phyloP scores from a whole-genome alignment of 2,888 invertebrate species.

The Cyclophora albipunctata region DNA sequence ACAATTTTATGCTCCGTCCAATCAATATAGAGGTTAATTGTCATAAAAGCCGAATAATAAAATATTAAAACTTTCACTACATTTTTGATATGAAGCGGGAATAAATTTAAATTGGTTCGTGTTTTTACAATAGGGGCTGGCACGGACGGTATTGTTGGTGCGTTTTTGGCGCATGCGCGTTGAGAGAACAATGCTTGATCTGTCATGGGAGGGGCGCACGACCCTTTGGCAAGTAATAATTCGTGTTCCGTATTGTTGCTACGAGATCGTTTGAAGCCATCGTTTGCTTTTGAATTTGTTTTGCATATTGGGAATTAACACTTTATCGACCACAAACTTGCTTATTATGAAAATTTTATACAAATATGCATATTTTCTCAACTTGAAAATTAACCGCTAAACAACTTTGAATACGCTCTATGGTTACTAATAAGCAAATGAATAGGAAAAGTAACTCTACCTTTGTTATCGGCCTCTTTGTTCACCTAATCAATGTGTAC shows the following conservation, averaged over 20 bases:
- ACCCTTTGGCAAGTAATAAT: conserved; percentile 44
- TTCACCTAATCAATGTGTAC: conserved; percentile 21
- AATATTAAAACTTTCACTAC: conserved; percentile 1
- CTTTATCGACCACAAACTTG: too few species aligned
- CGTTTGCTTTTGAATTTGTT: conserved; percentile 24
- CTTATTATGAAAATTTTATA: too few species aligned
- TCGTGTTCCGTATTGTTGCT: conserved; percentile 27
- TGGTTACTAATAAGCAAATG: too few species aligned
- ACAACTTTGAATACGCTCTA: too few species aligned
- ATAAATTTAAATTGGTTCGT: conserved; percentile 19
- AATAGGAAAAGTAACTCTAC: neutral
- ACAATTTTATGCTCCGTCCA: conserved; percentile 33
- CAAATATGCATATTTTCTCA: too few species aligned
- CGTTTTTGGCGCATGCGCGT: conserved; percentile 30
- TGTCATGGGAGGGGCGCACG: conserved; percentile 30
- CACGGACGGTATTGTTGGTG: conserved; percentile 32
- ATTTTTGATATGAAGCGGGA: conserved; percentile 3
- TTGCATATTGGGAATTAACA: conserved; percentile 17
- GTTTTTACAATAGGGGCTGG: conserved; percentile 19
- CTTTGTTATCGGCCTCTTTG: conserved; percentile 22
- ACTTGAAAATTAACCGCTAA: too few species aligned
- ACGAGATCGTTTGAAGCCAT: conserved; percentile 20
- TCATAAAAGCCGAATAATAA: conserved; percentile 6
- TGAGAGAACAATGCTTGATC: conserved; percentile 34
- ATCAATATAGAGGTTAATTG: conserved; percentile 9